Evolutionary conservation across 1,140 invertebrate genomes (phyloP).

Genomic region (Drosophila fuyamai): DNA sequence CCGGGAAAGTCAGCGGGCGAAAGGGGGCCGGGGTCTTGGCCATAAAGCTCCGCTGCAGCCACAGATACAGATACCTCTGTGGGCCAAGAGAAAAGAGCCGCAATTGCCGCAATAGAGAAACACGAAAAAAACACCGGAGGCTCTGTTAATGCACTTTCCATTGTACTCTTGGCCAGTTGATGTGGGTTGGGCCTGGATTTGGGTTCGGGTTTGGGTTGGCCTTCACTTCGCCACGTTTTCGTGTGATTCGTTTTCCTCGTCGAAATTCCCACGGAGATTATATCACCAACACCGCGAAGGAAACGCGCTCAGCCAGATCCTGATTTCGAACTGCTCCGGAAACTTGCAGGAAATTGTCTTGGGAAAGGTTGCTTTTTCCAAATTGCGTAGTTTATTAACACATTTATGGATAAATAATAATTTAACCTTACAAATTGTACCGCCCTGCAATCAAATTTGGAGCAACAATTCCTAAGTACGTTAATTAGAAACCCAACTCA

Average conservation of each 20-base stretch:
- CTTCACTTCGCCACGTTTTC: slow-evolving; percentile 53
- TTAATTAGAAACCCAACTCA: not conserved
- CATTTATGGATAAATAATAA: no score
- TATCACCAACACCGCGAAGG: slow-evolving; percentile 29
- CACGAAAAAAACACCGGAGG: slow-evolving; percentile 35
- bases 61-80: slow-evolving; percentile 19
- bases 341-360: slow-evolving; percentile 18
- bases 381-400: not conserved
- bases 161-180: slow-evolving; percentile 37
- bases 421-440: no score
- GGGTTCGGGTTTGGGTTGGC: slow-evolving; percentile 15
- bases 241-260: slow-evolving; percentile 24
- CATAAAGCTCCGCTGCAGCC: slow-evolving; percentile 63
- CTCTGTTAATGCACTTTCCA: slow-evolving; percentile 43
- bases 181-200: slow-evolving; percentile 22
- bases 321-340: slow-evolving; percentile 18
- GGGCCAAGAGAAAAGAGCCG: slow-evolving; percentile 30
- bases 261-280: slow-evolving; percentile 41
- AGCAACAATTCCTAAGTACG: not conserved
- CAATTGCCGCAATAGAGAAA: slow-evolving; percentile 46
- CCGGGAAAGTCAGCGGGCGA: slow-evolving; percentile 19
- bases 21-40: slow-evolving; percentile 22
- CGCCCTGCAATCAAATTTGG: not conserved
- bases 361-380: not conserved
- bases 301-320: slow-evolving; percentile 23